Conservation (phyloP, 2,888 invertebrate genomes). For the Platypus cylindrus region DNA sequence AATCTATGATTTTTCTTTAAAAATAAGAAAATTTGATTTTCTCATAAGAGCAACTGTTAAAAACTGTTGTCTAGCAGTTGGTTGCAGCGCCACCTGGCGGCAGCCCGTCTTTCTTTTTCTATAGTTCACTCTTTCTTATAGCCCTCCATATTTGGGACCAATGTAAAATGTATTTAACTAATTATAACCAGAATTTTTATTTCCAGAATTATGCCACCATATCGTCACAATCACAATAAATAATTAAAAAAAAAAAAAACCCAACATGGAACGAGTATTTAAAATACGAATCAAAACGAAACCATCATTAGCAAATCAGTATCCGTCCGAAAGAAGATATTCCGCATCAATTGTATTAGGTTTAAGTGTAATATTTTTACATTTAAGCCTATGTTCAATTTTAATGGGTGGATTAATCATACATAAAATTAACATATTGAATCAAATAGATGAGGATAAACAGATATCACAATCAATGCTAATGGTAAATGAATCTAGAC, state of each 20-base stretch:
- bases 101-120: no score
- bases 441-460: background rate
- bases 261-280: slow-evolving; percentile 52
- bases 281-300: slow-evolving; percentile 53
- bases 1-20: no score
- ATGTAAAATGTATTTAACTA: no score
- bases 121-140: no score
- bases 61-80: no score
- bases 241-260: no score
- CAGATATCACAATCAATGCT: background rate
- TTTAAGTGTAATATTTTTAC: slow-evolving; percentile 48
- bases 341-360: slow-evolving; percentile 56
- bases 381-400: slow-evolving; percentile 45
- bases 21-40: no score
- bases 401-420: slow-evolving; percentile 43
- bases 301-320: slow-evolving; percentile 44
- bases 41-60: no score
- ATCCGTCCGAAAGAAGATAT: slow-evolving; percentile 54
- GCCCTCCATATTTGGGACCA: no score
- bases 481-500: slow-evolving; percentile 10
- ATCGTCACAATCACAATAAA: background rate
- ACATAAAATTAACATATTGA: slow-evolving; percentile 17
- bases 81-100: no score
- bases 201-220: background rate
- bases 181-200: no score